phyloP scores from a whole-genome alignment of 2,797 vertebrate species.

The Cephalopachus bancanus region DNA sequence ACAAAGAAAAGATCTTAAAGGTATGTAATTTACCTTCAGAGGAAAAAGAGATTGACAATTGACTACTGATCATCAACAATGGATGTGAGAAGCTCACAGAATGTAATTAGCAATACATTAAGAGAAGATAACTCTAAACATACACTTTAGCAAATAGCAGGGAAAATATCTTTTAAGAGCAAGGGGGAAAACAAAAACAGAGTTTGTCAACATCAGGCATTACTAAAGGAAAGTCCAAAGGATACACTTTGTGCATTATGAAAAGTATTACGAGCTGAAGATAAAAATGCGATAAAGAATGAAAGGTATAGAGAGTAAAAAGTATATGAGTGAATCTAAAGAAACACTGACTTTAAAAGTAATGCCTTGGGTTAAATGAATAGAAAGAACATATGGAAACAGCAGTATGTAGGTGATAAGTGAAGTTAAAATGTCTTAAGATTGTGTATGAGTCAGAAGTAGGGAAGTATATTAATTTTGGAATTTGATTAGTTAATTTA shows the following conservation, averaged over 20 bases:
- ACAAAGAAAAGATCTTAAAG: not conserved
- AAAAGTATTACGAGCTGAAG: not conserved
- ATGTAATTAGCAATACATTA: not conserved
- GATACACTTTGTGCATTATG: not conserved
- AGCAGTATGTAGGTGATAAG: not conserved
- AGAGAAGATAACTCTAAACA: not conserved
- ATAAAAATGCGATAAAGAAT: not conserved
- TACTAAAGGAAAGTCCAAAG: not conserved
- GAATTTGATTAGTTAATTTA: not conserved
- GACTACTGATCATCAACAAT: not conserved
- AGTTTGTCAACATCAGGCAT: not conserved
- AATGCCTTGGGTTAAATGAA: not conserved
- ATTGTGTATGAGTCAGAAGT: not conserved
- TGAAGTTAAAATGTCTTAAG: not conserved
- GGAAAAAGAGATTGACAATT: not conserved
- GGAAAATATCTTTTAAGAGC: not conserved
- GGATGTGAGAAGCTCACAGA: not conserved
- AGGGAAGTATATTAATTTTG: not conserved
- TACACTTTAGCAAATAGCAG: not conserved
- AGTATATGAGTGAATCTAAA: not conserved
- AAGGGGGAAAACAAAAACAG: not conserved
- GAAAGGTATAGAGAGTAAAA: not conserved
- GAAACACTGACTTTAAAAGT: not conserved
- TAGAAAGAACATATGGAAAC: not conserved
- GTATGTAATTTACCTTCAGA: not conserved